A percentile compares a stretch with the other conserved stretches of the same genome.
Evolutionary conservation across 2,888 invertebrate species (phyloP).

Genomic region (Dichetophora obliterata): DNA sequence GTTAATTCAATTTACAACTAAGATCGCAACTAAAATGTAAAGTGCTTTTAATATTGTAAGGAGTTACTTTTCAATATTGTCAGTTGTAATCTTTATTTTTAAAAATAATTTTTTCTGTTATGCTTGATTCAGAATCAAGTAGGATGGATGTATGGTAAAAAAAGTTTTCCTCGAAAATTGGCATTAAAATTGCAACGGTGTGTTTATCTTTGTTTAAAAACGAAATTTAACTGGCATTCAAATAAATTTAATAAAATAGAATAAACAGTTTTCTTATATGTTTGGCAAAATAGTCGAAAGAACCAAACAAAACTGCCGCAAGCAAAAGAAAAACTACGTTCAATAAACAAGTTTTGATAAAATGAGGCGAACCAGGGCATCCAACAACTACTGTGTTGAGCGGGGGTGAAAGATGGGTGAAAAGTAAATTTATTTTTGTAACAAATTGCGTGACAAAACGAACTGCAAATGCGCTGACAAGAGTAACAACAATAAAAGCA

Average conservation of each 20-base stretch:
- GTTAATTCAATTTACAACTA: too few relatives aligned
- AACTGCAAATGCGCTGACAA: conserved; percentile 51
- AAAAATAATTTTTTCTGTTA: too few relatives aligned
- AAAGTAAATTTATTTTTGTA: conserved; percentile 54
- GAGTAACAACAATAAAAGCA: conserved; percentile 29
- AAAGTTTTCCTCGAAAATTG: not conserved
- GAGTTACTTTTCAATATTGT: too few relatives aligned
- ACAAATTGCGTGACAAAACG: conserved; percentile 61
- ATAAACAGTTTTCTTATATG: not conserved
- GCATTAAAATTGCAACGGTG: not conserved
- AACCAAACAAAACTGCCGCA: too few relatives aligned
- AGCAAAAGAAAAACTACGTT: not conserved
- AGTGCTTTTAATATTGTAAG: too few relatives aligned
- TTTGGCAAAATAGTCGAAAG: too few relatives aligned
- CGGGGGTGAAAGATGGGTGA: not conserved
- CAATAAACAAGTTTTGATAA: not conserved
- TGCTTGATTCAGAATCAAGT: too few relatives aligned
- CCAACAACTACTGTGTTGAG: not conserved
- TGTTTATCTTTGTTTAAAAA: not conserved
- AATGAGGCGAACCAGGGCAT: not conserved
- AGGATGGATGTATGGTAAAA: too few relatives aligned
- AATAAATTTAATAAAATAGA: not conserved
- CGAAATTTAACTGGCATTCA: not conserved
- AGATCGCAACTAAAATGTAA: too few relatives aligned
- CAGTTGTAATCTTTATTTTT: too few relatives aligned